Conservation (phyloP, 2,797 vertebrate species). For the Poeciliopsis turneri region DNA sequence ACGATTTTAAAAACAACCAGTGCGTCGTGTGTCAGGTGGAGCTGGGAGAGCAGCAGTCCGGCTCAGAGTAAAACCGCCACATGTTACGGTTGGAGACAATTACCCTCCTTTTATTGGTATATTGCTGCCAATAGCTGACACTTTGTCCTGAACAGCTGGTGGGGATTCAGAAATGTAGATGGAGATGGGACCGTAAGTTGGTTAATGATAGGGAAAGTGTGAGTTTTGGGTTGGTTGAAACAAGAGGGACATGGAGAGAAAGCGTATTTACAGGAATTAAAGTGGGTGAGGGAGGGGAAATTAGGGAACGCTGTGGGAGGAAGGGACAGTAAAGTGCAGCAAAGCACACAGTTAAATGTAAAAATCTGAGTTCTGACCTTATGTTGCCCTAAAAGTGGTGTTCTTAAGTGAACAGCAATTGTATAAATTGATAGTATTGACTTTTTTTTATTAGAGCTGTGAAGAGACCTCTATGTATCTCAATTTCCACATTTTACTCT, state of each 20-base stretch:
- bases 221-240: constrained; percentile 35
- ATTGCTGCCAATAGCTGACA: constrained; percentile 48
- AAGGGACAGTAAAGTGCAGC: constrained; percentile 6
- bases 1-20: constrained; percentile 22
- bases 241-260: neutral
- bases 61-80: constrained; percentile 47
- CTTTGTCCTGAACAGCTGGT: constrained; percentile 68
- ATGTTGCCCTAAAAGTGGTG: constrained; percentile 87
- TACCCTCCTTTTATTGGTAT: constrained; percentile 69
- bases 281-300: constrained; percentile 11
- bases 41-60: constrained; percentile 26
- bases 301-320: constrained; percentile 3
- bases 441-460: constrained; percentile 86
- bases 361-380: constrained; percentile 82
- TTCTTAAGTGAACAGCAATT: constrained; percentile 91
- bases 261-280: constrained; percentile 13
- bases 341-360: constrained; percentile 35
- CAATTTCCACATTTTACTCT: constrained; percentile 2
- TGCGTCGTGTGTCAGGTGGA: constrained; percentile 21
- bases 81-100: constrained; percentile 68
- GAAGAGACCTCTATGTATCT: constrained; percentile 54
- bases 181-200: constrained; percentile 52
- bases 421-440: constrained; percentile 93
- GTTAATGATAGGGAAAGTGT: constrained; percentile 63
- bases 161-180: constrained; percentile 46